Conservation (phyloP, 1,140 invertebrate species). For the Anastatus disparis region DNA sequence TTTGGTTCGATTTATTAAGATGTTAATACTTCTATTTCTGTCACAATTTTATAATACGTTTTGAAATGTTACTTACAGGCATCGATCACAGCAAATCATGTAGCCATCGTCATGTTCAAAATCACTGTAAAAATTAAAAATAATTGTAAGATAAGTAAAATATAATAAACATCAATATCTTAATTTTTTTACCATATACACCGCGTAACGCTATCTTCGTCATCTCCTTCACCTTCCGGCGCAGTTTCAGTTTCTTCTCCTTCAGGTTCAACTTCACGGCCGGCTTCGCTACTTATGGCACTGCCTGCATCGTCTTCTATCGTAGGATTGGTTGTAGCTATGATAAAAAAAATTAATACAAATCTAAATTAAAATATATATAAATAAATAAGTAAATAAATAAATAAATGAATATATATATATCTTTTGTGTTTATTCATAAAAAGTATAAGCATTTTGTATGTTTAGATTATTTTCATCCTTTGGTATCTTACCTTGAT, state of each 20-base stretch:
- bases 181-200: conserved; percentile 79
- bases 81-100: conserved; percentile 96
- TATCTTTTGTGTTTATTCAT: too few species aligned
- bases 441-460: too few species aligned
- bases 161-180: conserved; percentile 6
- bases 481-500: conserved; percentile 50
- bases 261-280: conserved; percentile 72
- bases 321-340: conserved; percentile 49
- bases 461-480: not conserved
- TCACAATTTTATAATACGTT: too few species aligned
- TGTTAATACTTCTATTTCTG: too few species aligned
- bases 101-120: conserved; percentile 97
- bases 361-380: too few species aligned
- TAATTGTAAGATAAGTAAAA: not conserved
- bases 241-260: conserved; percentile 90
- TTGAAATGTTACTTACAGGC: conserved; percentile 72
- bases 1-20: too few species aligned
- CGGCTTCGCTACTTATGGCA: conserved; percentile 72
- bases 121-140: conserved; percentile 71
- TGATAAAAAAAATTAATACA: too few species aligned
- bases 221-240: conserved; percentile 83
- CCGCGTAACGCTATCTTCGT: conserved; percentile 88
- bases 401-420: too few species aligned
- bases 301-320: conserved; percentile 74
- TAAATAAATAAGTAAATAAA: too few species aligned